Evolutionary conservation across 2,797 vertebrate species (phyloP), one percentile per base, ranked within the genome.

Genomic region (Diplodus puntazzo): DNA sequence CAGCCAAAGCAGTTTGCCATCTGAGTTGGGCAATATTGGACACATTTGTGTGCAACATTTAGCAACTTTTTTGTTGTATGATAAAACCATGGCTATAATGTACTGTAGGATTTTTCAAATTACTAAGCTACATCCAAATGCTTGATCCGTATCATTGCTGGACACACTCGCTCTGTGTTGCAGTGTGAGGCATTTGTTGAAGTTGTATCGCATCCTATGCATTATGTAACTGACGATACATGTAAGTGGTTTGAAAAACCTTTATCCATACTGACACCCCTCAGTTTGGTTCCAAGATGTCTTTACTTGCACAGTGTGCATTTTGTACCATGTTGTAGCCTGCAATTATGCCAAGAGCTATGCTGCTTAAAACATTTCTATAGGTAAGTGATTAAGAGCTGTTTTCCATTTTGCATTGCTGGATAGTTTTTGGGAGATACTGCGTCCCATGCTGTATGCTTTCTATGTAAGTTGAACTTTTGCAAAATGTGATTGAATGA

Each of bases 1-100:
- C 94, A 95, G 84, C 91, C 95, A 80, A 96, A 96, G 91, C 95
- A 96, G 89, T 96, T 94, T 63, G 93, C 94, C 13, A 94, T 96
- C 73, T 96, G 74, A 95, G 85, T 62, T n/a, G 27, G 81, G 58
- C 50, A 71, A 58, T 72, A 86, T 45, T 30, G 23, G 27, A 86
- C 78, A 73, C 60, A 53, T 64, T 46, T 16, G n/a, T 86, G 60
- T 78, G 76, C 54, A 65, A 77, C 69, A 70, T 85, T 63, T 55
- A 59, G 69, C 55, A 74, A 73, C 72, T 70, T 84, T 73, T 49
- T 82, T 85, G 74, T 87, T 86, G 58, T 89, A 48, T 72, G 58
- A 68, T 77, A 61, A 84, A 85, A 69, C 77, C 77, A 71, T 85
- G 85, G 61, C 73, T 85, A 39, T 39, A 73, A 87, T 87, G 86